Base-by-base conservation (phyloP, 1,140 invertebrate genomes). In the Grapholita molesta region DNA sequence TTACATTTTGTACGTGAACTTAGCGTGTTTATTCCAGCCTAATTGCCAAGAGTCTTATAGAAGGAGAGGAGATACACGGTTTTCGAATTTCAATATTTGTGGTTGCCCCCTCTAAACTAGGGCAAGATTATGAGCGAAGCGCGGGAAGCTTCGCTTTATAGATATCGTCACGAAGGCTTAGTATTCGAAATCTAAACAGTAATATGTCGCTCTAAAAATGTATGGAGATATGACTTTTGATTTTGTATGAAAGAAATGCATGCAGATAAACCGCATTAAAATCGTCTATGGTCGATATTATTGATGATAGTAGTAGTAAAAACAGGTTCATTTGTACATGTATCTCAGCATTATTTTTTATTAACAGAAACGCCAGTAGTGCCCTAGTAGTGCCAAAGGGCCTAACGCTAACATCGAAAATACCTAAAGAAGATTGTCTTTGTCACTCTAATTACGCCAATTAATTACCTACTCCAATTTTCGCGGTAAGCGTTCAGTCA, bases 221-320 rank as follows among this genome's bases (percentile, higher is more conserved):
- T 38, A 15, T 5, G 33, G 33, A 38, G 33, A 33, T 38, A 12
- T 38, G n/a, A 38, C n/a, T 38, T 15, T 6, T 15, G n/a, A 5
- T 6, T n/a, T 38, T 38, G 35, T 38, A 0, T 38, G n/a, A 38
- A 38, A 15, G 12, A n/a, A 38, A n/a, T 38, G n/a, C 35, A 15
- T 38, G 35, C 35, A 35, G 33, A 35, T 35, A 1, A 38, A 38
- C n/a, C 35, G 35, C 35, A 38, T 38, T 38, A 6, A 38, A 38
- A 38, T 38, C 35, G 35, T 38, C 12, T 35, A 38, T 38, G 35
- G 5, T 15, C 35, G 35, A 38, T 38, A 38, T 38, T 5, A 38
- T 5, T 61, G 53, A n/a, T n/a, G n/a, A n/a, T n/a, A n/a, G 67
- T 64, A 55, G 53, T 33, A 32, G 25, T 61, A 24, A 30, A 48